These are phyloP conservation scores for Caenorhabditis becei DNA, from an alignment of 2,888 invertebrate species.

Conservation along the genomic window DNA sequence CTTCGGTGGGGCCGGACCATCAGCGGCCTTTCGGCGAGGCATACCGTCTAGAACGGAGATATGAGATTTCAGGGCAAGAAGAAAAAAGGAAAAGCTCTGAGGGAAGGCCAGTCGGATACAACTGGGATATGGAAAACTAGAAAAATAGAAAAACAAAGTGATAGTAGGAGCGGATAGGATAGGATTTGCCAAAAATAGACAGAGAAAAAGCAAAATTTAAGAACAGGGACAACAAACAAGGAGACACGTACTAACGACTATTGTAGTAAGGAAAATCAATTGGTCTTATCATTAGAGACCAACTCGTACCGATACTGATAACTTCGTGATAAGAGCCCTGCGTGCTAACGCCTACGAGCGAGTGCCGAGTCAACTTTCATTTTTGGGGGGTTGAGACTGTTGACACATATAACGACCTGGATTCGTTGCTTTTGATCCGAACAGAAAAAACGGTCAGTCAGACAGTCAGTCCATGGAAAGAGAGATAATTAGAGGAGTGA, in stretches of 20 bases:
- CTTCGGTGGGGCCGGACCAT: conserved; percentile 67
- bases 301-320: conserved; percentile 26
- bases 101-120: neutral
- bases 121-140: neutral
- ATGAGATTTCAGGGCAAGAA: neutral
- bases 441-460: conserved; percentile 19
- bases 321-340: neutral
- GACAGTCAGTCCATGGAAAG: conserved; percentile 24
- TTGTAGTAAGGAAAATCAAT: conserved; percentile 17
- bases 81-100: conserved; percentile 7
- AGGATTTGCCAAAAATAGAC: conserved; percentile 15
- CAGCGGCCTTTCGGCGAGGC: conserved; percentile 69
- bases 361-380: conserved; percentile 8
- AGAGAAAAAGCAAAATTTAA: neutral
- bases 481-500: conserved; percentile 49
- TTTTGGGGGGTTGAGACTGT: conserved; percentile 21
- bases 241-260: neutral
- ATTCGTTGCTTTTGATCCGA: conserved; percentile 30
- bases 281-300: conserved; percentile 25
- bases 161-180: neutral
- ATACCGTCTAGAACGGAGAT: conserved; percentile 45
- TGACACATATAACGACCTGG: conserved; percentile 28
- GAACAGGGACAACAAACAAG: neutral
- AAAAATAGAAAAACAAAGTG: conserved; percentile 1
- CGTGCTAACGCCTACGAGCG: conserved; percentile 6